Percentiles rank a stretch among this genome's conserved stretches.
phyloP scores from a whole-genome alignment of 2,888 invertebrate genomes.

The Megaustenia siamemsis region DNA sequence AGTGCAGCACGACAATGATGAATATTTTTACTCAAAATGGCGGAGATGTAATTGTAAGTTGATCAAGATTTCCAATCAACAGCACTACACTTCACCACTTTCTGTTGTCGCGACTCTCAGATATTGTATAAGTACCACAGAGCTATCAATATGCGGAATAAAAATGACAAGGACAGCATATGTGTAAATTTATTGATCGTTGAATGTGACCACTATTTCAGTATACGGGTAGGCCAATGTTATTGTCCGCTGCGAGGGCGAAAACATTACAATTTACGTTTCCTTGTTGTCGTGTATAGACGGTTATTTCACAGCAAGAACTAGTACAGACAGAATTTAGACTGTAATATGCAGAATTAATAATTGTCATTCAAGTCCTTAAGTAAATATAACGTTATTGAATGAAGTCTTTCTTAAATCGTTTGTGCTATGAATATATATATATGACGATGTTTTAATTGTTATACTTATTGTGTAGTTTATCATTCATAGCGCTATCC shows the following conservation, averaged over 20 bases:
- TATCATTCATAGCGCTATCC: too few species aligned
- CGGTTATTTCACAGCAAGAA: background rate
- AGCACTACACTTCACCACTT: slow-evolving; percentile 31
- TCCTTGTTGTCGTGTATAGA: background rate
- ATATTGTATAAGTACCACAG: slow-evolving; percentile 43
- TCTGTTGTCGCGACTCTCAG: slow-evolving; percentile 48
- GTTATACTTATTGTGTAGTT: too few species aligned
- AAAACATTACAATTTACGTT: slow-evolving; percentile 31
- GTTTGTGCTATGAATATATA: too few species aligned
- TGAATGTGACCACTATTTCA: slow-evolving; percentile 46
- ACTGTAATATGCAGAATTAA: too few species aligned
- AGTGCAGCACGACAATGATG: slow-evolving; percentile 58
- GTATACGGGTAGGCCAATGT: slow-evolving; percentile 32
- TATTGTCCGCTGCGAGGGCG: slow-evolving; percentile 42
- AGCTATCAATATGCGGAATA: slow-evolving; percentile 32
- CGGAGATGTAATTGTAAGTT: slow-evolving; percentile 72
- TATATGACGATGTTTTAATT: too few species aligned
- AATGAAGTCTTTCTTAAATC: too few species aligned
- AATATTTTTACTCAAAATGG: slow-evolving; percentile 71
- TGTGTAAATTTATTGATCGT: slow-evolving; percentile 49
- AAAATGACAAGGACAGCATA: background rate
- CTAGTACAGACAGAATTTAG: background rate
- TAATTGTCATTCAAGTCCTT: background rate
- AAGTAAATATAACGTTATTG: background rate
- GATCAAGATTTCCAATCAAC: slow-evolving; percentile 39